A percentile compares a stretch with the other conserved stretches of the same genome.
Evolutionary conservation across 2,888 invertebrate species (phyloP).

Genomic region (Polyploca ridens): DNA sequence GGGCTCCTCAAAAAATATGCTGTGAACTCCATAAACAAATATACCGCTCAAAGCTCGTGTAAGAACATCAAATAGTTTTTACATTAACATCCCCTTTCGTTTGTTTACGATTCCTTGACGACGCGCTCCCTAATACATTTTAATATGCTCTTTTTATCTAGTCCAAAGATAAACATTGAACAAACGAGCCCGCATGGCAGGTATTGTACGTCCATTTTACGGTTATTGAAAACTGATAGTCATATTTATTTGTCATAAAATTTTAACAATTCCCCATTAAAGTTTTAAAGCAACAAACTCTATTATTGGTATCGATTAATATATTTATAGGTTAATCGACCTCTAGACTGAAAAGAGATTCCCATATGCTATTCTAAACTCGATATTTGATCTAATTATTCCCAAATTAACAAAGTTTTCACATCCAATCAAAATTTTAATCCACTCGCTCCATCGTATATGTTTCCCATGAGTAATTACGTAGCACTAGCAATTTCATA

Average conservation of each 20-base stretch:
- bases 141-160: conserved; percentile 65
- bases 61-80: conserved; percentile 73
- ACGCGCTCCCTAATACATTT: conserved; percentile 63
- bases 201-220: conserved; percentile 17
- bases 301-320: not conserved
- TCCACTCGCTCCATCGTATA: conserved; percentile 26
- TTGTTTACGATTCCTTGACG: conserved; percentile 50
- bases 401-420: conserved; percentile 7
- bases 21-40: conserved; percentile 62
- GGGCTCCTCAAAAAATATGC: conserved; percentile 50
- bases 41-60: conserved; percentile 43
- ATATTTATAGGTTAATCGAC: not conserved
- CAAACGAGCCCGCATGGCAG: conserved; percentile 18
- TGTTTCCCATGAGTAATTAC: conserved; percentile 40
- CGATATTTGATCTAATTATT: conserved; percentile 11
- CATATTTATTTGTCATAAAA: conserved; percentile 8
- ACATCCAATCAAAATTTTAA: conserved; percentile 37
- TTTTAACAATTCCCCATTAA: conserved; percentile 3
- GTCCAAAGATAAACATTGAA: conserved; percentile 35
- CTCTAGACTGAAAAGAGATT: not conserved
- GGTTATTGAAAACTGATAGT: conserved; percentile 10
- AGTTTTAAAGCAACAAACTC: not conserved
- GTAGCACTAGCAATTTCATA: conserved; percentile 24
- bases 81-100: conserved; percentile 65
- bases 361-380: not conserved